phyloP scores from a whole-genome alignment of 2,888 invertebrate genomes.

The Lepidocyrtinus sp. region DNA sequence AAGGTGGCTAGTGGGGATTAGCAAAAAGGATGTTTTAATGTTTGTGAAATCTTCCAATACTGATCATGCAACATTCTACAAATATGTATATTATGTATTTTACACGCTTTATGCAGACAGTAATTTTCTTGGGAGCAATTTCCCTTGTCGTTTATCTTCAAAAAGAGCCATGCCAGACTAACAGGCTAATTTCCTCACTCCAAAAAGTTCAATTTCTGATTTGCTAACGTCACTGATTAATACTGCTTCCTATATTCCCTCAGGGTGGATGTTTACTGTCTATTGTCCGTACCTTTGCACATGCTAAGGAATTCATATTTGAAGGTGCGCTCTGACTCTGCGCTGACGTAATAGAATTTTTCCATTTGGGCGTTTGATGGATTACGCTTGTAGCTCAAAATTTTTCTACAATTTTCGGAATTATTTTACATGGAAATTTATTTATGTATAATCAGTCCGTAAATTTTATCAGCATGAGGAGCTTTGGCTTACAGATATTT shows the following conservation, averaged over 20 bases:
- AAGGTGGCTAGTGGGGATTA: not conserved
- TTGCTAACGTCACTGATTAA: not conserved
- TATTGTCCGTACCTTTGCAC: too few relatives aligned
- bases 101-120: not conserved
- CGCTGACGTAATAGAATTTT: constrained; percentile 11
- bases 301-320: too few relatives aligned
- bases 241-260: not conserved
- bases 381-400: too few relatives aligned
- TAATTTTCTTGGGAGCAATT: not conserved
- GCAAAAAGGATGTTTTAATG: not conserved
- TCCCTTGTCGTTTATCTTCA: constrained; percentile 12
- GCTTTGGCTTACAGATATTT: too few relatives aligned
- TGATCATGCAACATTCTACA: not conserved
- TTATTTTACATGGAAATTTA: too few relatives aligned
- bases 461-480: too few relatives aligned
- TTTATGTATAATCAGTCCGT: too few relatives aligned
- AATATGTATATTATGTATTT: not conserved
- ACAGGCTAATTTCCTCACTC: not conserved
- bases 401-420: too few relatives aligned
- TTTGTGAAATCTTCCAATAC: constrained; percentile 18
- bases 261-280: too few relatives aligned
- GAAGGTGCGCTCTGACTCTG: too few relatives aligned
- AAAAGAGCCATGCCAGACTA: not conserved
- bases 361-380: constrained; percentile 1
- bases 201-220: not conserved